Conservation (phyloP, 2,113 vertebrate species). For the Melanotaenia duboulayi region DNA sequence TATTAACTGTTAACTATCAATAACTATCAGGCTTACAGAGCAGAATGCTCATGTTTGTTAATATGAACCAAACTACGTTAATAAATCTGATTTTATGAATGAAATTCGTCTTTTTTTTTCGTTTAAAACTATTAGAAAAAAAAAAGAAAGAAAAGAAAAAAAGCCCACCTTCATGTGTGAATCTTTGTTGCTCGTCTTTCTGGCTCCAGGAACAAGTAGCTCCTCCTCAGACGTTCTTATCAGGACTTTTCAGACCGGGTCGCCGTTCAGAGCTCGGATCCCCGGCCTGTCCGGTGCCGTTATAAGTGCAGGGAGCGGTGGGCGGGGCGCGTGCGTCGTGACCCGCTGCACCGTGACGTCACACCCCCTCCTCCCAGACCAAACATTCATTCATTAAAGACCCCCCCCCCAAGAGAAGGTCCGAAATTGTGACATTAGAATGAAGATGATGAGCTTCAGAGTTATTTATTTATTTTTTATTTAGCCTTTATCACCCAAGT, state of each 20-base stretch:
- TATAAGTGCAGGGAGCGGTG: constrained; percentile 72
- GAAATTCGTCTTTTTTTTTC: neutral
- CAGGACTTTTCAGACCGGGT: constrained; percentile 2
- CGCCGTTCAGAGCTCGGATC: constrained; percentile 23
- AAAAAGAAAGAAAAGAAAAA: neutral
- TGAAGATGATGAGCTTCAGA: no score
- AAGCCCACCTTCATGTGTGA: constrained; percentile 59
- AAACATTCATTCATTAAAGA: constrained; percentile 74
- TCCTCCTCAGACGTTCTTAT: neutral
- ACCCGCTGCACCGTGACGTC: constrained; percentile 75
- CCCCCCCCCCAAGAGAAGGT: neutral
- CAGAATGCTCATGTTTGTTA: no score
- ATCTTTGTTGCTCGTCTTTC: constrained; percentile 4
- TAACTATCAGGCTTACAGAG: no score
- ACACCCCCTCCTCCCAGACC: constrained; percentile 25
- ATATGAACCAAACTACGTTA: no score
- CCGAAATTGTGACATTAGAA: no score
- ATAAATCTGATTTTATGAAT: neutral
- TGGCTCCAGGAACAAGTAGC: constrained; percentile 52
- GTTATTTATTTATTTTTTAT: no score
- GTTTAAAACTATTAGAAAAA: neutral
- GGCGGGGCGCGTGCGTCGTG: constrained; percentile 80
- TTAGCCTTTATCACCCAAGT: no score
- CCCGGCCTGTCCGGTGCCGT: constrained; percentile 46
- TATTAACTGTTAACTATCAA: no score